Evolutionary conservation across 2,888 invertebrate species (phyloP), one percentile per base, ranked within the genome.

Genomic region (Mythimna albipuncta): DNA sequence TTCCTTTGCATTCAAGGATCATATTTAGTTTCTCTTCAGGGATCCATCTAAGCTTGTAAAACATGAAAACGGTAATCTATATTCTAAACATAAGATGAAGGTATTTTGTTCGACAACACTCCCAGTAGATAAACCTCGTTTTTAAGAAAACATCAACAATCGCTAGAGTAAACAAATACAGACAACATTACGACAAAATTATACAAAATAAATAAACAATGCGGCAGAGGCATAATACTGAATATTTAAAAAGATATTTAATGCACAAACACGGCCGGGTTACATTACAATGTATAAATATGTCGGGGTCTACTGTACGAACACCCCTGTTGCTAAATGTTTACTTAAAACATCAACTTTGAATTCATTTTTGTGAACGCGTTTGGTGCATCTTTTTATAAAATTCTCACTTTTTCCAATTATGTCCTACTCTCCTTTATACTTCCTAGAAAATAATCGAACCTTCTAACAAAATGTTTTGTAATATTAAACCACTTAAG

Each of bases 231-330:
- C 70, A 19, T 47, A 63, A 59, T 47, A 61, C 58, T 64, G 79
- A 70, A 82, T 75, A 75, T 79, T 79, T 77, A 67, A 73, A 72
- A 79, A 64, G 9, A 70, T 82, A 72, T 77, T 84, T 84, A 79
- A 84, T 84, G 82, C 82, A 73, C 35, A 73, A 69, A 71, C 82
- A 84, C 83, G 83, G 62, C 79, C 69, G 61, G 57, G 72, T 58
- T 26, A 62, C 71, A 71, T 77, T 47, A 73, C 67, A 65, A 58
- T 69, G 32, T 55, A 21, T 66, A 47, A 61, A 47, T 47, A 47
- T 35, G 47, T 38, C 26, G 21, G 11, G 21, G 35, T 35, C 50
- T 55, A n/a, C 69, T 59, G 41, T 52, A 9, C 47, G 13, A 44
- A n/a, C 59, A 6, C 32, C 63, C 59, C 35, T 62, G 47, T 58